Evolutionary conservation across 1,140 invertebrate genomes (phyloP).

Genomic region (Magallana angulata): DNA sequence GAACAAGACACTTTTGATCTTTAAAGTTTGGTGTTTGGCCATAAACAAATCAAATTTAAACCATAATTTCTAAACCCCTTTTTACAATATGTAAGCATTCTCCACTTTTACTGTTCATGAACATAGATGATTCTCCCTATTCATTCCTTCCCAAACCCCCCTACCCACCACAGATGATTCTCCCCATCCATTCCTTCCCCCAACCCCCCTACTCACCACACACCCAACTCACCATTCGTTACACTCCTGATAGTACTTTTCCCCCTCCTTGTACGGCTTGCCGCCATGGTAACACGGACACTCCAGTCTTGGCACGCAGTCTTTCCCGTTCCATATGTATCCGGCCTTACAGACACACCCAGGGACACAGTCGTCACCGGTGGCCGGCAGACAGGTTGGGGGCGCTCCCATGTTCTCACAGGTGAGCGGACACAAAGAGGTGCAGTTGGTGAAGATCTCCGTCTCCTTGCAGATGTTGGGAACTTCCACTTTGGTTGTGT

Average conservation of each 20-base stretch:
- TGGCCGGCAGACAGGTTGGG: conserved; percentile 71
- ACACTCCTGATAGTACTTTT: conserved; percentile 88
- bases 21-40: no score
- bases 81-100: no score
- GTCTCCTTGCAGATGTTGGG: conserved; percentile 78
- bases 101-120: no score
- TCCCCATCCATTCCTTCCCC: no score
- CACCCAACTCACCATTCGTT: conserved; percentile 86
- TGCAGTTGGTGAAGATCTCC: conserved; percentile 87
- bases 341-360: conserved; percentile 89
- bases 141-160: no score
- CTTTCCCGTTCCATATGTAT: conserved; percentile 81
- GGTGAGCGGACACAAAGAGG: conserved; percentile 86
- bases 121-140: no score
- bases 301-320: conserved; percentile 85
- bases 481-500: conserved; percentile 30
- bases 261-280: conserved; percentile 86
- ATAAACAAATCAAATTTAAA: no score
- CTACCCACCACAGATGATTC: no score
- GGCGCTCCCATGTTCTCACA: conserved; percentile 89
- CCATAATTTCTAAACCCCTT: no score
- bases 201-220: no score
- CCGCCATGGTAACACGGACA: conserved; percentile 95
- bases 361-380: conserved; percentile 82
- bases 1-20: no score